phyloP scores from a whole-genome alignment of 2,113 vertebrate genomes.

The Psophia crepitans region DNA sequence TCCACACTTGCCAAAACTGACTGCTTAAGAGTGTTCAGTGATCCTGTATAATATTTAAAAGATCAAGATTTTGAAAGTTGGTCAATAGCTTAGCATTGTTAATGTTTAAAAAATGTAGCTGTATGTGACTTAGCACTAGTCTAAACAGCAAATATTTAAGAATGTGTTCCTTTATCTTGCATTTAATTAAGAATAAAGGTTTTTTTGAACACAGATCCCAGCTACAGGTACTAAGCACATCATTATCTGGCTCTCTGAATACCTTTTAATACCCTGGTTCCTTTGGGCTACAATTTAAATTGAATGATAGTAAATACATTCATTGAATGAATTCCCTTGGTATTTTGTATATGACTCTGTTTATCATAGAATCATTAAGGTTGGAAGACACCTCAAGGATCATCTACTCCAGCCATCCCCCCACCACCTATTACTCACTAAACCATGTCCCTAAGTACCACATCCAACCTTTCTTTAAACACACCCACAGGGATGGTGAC shows the following conservation, averaged over 20 bases:
- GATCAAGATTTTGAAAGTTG: neutral
- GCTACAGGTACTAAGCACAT: neutral
- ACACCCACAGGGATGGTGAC: no score
- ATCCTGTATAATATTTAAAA: neutral
- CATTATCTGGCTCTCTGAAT: neutral
- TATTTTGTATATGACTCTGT: neutral
- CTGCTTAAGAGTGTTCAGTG: neutral
- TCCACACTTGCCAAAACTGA: neutral
- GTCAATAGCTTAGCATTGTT: neutral
- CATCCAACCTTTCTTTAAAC: no score
- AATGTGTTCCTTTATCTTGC: neutral
- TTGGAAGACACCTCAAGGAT: no score
- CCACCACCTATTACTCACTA: no score
- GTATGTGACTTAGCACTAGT: neutral
- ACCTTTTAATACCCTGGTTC: neutral
- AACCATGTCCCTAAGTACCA: no score
- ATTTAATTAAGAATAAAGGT: neutral
- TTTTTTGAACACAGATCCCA: neutral
- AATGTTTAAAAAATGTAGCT: neutral
- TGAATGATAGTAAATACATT: neutral
- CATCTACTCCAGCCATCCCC: no score
- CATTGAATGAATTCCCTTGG: neutral
- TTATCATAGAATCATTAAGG: no score
- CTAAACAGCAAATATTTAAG: neutral
- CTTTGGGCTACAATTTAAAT: neutral